Evolutionary conservation across 1,140 invertebrate species (phyloP), one percentile per base, ranked within the genome.

Genomic region (Aphelinus atriplicis): DNA sequence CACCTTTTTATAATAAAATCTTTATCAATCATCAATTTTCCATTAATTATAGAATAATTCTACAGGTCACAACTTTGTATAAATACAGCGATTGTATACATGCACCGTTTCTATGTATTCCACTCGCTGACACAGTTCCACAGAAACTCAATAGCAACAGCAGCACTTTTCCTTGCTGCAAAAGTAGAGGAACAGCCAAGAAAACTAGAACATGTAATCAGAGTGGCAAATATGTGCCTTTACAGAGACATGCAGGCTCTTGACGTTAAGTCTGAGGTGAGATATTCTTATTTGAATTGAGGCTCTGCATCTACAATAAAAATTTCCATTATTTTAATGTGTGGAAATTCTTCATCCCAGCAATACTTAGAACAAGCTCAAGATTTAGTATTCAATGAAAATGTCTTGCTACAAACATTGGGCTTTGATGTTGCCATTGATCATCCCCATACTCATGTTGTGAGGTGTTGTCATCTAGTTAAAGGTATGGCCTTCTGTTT

Each of bases 151-250:
- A 94, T 95, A 82, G 92, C 94, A 47, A 91, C 94, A 1, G 95
- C 95, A 5, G 92, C 95, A 58, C 88, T 99, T n/a, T 99, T 98
- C 87, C 89, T 99, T 65, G 97, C 97, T 56, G 97, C 97, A 62
- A 99, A 99, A 90, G 96, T 98, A 6, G 97, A 99, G 88, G 97
- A 99, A 85, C 96, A 98, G 84, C 97, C 97, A 1, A 88, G 97
- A 47, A 98, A 98, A 89, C 88, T 99, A 84, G 97, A 98, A 89
- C 95, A 98, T 90, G 95, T 99, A 6, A 97, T 98, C 81, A 94
- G 94, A 89, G 94, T 96, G 48, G 92, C 95, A 65, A 94, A 98
- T 84, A 91, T 94, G 73, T 96, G 95, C 87, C 90, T 96, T 68
- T 90, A 91, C 83, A 88, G 91, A 83, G 91, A 91, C 78, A 88